These are phyloP conservation scores for Spongilla lacustris DNA, from an alignment of 37 sponge, comb jelly and placozoan genomes.

Conservation along the genomic window DNA sequence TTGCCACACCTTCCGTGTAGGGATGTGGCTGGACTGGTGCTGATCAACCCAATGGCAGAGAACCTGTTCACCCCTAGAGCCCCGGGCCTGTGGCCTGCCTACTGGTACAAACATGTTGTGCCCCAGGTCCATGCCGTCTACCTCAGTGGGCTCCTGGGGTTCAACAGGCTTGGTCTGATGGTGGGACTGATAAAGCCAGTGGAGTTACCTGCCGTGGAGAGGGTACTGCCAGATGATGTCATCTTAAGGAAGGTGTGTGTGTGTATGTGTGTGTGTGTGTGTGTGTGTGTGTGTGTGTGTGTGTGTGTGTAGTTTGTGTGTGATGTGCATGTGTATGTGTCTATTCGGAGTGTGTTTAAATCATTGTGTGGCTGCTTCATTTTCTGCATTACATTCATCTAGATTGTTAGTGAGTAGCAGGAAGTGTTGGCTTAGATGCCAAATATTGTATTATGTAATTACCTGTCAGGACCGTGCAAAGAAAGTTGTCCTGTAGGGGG, in stretches of 20 bases:
- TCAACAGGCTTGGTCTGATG: constrained; percentile 58
- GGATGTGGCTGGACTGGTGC: constrained; percentile 64
- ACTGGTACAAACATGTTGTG: constrained; percentile 31
- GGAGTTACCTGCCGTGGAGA: constrained; percentile 8
- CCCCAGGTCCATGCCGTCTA: constrained; percentile 28
- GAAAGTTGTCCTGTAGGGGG: too few relatives aligned
- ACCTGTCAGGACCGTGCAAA: too few relatives aligned
- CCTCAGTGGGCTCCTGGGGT: constrained; percentile 38
- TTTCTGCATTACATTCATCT: too few relatives aligned
- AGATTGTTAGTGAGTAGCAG: too few relatives aligned
- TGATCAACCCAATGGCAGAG: constrained; percentile 54
- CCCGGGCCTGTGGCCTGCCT: constrained; percentile 13
- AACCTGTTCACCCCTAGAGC: constrained; percentile 11
- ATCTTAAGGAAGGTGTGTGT: constrained; percentile 31
- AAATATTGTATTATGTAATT: too few relatives aligned
- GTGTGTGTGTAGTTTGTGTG: not conserved
- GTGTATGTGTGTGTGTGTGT: not conserved
- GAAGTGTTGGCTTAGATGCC: too few relatives aligned
- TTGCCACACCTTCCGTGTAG: too few relatives aligned
- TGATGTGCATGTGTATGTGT: too few relatives aligned
- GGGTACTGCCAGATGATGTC: constrained; percentile 15
- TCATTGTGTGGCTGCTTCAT: too few relatives aligned
- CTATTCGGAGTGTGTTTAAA: too few relatives aligned
- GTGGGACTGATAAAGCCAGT: constrained; percentile 40
- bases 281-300: not conserved